Conservation (phyloP, 2,797 vertebrate genomes). For the Xerus rutilus region DNA sequence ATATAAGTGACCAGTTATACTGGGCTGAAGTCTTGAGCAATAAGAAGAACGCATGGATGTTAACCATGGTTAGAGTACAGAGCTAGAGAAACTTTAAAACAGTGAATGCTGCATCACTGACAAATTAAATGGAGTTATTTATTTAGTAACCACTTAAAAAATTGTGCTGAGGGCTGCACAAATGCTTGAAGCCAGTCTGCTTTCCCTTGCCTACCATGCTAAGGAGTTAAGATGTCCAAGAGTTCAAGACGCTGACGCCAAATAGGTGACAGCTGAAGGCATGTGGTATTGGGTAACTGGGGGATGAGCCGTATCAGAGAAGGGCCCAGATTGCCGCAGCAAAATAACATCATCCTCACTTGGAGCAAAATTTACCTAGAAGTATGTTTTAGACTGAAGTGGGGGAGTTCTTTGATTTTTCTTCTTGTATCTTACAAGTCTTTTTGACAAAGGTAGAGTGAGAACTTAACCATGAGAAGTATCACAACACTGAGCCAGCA, state of each 20-base stretch:
- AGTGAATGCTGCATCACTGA: not conserved
- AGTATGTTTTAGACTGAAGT: not conserved
- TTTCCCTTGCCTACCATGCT: not conserved
- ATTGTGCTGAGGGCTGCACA: not conserved
- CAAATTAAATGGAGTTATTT: no score
- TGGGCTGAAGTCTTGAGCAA: not conserved
- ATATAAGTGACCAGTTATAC: not conserved
- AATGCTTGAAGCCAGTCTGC: not conserved
- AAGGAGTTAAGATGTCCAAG: no score
- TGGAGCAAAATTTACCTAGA: not conserved
- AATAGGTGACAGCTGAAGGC: not conserved
- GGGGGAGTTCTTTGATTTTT: not conserved
- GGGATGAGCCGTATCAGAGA: not conserved
- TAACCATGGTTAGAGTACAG: fast-evolving
- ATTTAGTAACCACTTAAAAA: not conserved
- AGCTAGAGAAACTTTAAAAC: not conserved
- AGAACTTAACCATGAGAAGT: not conserved
- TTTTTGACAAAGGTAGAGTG: not conserved
- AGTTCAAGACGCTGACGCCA: not conserved
- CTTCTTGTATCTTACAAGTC: not conserved
- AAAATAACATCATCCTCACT: not conserved
- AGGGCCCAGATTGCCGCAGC: not conserved
- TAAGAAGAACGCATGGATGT: not conserved
- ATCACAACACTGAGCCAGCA: not conserved
- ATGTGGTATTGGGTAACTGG: not conserved